Evolutionary conservation across 92 coral and sea anemone genomes (phyloP).

Genomic region (Palythoa caribaeorum): DNA sequence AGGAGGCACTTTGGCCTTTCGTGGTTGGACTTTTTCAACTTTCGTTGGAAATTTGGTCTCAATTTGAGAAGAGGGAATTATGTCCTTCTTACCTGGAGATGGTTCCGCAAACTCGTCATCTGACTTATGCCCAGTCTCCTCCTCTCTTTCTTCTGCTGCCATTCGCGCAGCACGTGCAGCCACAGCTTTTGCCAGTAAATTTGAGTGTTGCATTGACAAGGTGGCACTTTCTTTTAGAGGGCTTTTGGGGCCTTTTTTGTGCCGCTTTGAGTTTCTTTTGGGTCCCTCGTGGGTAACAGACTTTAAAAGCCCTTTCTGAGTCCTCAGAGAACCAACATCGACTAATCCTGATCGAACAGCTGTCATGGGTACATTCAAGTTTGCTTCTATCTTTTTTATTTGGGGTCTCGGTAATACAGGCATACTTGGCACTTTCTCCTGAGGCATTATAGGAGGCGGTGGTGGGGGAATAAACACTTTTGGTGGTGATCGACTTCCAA

Average conservation of each 20-base stretch:
- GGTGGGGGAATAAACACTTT: slow-evolving; percentile 41
- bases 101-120: slow-evolving; percentile 39
- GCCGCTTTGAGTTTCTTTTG: slow-evolving; percentile 46
- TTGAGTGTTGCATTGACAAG: slow-evolving; percentile 70
- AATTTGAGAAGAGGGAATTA: slow-evolving; percentile 32
- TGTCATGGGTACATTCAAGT: slow-evolving; percentile 60
- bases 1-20: slow-evolving; percentile 70
- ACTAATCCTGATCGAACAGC: slow-evolving; percentile 80
- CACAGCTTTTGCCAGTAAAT: slow-evolving; percentile 84
- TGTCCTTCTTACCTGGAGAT: slow-evolving; percentile 36
- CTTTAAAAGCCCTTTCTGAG: slow-evolving; percentile 74
- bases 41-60: background rate
- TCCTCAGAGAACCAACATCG: slow-evolving; percentile 75
- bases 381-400: slow-evolving; percentile 48
- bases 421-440: slow-evolving; percentile 15
- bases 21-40: slow-evolving; percentile 15
- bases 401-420: slow-evolving; percentile 14
- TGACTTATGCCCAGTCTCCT: slow-evolving; percentile 30
- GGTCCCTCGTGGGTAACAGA: slow-evolving; percentile 42
- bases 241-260: slow-evolving; percentile 51
- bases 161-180: slow-evolving; percentile 93
- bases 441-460: slow-evolving; percentile 53
- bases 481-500: slow-evolving; percentile 18
- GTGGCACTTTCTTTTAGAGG: slow-evolving; percentile 48
- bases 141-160: slow-evolving; percentile 63